These are phyloP conservation scores for Drymodes brunneopygia DNA, from an alignment of 2,113 vertebrate genomes.

Conservation along the genomic window DNA sequence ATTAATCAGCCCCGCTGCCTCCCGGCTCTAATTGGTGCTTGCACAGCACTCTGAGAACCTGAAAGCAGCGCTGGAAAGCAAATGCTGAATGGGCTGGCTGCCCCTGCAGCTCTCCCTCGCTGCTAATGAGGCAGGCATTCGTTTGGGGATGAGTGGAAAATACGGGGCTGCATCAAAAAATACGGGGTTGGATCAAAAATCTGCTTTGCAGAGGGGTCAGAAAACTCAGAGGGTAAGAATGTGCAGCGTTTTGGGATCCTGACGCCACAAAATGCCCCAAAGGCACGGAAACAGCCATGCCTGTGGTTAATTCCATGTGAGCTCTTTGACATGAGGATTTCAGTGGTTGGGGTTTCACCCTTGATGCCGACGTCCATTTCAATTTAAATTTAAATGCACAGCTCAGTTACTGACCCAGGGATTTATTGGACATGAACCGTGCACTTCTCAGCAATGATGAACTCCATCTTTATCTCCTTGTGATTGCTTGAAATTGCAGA, in stretches of 20 bases:
- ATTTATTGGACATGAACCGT: accelerated
- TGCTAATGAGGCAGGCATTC: not conserved
- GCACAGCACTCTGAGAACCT: not conserved
- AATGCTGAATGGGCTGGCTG: not conserved
- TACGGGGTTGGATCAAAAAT: not conserved
- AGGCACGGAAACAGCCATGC: accelerated
- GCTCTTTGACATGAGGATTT: not conserved
- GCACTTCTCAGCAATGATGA: not conserved
- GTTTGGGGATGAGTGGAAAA: not conserved
- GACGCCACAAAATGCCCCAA: not conserved
- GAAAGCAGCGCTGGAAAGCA: not conserved
- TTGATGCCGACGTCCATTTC: accelerated
- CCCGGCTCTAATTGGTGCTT: not conserved
- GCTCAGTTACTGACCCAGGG: not conserved
- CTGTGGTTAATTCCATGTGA: not conserved
- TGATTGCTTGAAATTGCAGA: not conserved
- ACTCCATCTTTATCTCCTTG: not conserved
- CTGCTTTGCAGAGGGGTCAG: no score
- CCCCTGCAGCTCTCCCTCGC: not conserved
- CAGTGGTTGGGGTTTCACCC: not conserved
- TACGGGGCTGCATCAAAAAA: not conserved
- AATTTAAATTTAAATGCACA: no score
- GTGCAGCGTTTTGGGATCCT: not conserved
- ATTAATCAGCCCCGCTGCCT: not conserved
- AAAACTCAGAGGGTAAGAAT: not conserved